Percentiles rank a stretch among this genome's conserved stretches.
These are phyloP conservation scores for Ryuthela nishihirai DNA, from an alignment of 2,888 invertebrate genomes.

Conservation along the genomic window DNA sequence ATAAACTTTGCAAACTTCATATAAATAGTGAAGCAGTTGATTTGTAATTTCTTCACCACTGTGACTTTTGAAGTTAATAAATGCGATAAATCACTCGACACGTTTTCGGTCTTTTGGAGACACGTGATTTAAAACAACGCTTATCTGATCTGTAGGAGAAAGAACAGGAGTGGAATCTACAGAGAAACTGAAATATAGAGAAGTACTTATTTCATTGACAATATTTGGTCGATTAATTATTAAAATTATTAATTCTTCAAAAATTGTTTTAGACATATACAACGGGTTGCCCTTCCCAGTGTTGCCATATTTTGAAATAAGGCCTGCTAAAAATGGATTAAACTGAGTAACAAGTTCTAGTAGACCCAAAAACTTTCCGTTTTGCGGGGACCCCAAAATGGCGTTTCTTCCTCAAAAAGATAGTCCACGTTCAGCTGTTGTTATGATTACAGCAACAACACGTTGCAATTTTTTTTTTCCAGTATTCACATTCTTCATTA, in stretches of 20 bases:
- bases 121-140: background rate
- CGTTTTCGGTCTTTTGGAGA: background rate
- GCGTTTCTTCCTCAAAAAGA: background rate
- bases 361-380: no score
- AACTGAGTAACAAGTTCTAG: no score
- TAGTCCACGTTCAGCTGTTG: no score
- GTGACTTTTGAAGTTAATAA: no score
- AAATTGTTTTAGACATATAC: background rate
- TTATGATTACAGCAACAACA: background rate
- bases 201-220: slow-evolving; percentile 33
- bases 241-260: background rate
- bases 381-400: background rate
- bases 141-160: slow-evolving; percentile 15
- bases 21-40: background rate
- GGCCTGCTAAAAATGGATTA: no score
- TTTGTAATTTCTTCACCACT: background rate
- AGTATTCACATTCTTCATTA: no score
- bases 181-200: slow-evolving; percentile 40
- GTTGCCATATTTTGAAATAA: no score
- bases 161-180: slow-evolving; percentile 37
- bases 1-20: background rate
- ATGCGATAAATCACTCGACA: background rate
- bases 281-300: background rate
- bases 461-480: no score
- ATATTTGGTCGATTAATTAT: no score